phyloP scores from a whole-genome alignment of 2,113 vertebrate species.

The human (Homo sapiens) region DNA sequence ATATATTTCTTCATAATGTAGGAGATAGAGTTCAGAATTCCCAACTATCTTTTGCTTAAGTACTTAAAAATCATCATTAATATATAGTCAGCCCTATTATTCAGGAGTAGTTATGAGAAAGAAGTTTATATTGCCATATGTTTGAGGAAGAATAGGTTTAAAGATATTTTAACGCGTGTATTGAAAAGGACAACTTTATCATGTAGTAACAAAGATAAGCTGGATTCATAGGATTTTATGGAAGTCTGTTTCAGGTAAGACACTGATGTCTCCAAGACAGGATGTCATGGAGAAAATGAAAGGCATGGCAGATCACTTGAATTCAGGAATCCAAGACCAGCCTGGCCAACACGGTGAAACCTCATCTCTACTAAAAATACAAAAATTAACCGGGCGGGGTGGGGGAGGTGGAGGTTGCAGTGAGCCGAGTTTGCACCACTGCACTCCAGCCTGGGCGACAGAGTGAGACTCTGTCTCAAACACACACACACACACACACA shows the following conservation, averaged over 20 bases:
- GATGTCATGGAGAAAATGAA: not conserved
- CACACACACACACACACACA: no score
- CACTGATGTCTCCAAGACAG: not conserved
- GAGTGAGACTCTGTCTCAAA: no score
- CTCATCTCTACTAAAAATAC: no score
- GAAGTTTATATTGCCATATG: not conserved
- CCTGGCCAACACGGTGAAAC: no score
- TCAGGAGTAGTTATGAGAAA: not conserved
- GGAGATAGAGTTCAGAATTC: not conserved
- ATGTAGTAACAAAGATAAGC: not conserved
- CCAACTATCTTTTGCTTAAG: not conserved
- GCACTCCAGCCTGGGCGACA: no score
- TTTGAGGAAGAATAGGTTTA: conserved; percentile 14
- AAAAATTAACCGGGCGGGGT: no score
- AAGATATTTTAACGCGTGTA: conserved; percentile 12
- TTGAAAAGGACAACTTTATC: not conserved
- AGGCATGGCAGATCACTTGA: not conserved
- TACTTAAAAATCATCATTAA: conserved; percentile 30
- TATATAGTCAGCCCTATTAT: conserved; percentile 3
- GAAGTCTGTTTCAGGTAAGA: not conserved
- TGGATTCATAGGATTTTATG: not conserved
- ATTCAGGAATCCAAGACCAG: no score
- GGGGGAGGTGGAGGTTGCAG: no score
- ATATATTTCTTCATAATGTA: not conserved
- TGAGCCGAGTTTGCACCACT: no score